Conservation (phyloP, 2,113 vertebrate genomes). For the Casuarius casuarius region DNA sequence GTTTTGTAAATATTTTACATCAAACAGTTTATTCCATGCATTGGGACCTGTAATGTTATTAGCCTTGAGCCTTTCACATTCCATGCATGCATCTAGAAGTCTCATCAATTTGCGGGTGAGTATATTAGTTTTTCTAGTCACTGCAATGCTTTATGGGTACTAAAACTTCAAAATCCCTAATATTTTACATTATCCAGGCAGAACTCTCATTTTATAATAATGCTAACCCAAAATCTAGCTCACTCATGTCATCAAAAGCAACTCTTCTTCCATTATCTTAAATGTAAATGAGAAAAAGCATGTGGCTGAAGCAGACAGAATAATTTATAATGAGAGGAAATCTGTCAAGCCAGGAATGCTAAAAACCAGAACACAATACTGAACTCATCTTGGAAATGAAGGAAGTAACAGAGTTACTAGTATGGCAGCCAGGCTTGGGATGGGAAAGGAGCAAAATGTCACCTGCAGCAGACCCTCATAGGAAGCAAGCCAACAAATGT, state of each 20-base stretch:
- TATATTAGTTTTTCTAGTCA: background rate
- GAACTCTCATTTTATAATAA: constrained; percentile 28
- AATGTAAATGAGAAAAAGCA: constrained; percentile 64
- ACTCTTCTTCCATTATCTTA: constrained; percentile 58
- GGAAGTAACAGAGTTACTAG: background rate
- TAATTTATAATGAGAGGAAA: constrained; percentile 58
- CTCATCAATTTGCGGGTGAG: background rate
- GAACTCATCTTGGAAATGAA: background rate
- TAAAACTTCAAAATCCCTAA: background rate
- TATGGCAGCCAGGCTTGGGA: background rate
- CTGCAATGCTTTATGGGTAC: background rate
- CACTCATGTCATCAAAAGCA: constrained; percentile 42
- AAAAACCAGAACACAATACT: background rate
- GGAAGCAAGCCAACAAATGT: background rate
- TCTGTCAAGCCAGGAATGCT: background rate
- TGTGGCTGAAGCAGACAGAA: constrained; percentile 38
- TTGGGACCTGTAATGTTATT: background rate
- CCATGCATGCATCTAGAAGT: background rate
- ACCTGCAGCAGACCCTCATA: background rate
- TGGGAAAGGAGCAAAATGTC: background rate
- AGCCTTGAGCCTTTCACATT: constrained; percentile 20
- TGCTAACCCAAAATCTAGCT: constrained; percentile 5
- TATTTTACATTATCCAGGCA: constrained; percentile 23
- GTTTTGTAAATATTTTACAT: background rate
- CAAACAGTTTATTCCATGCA: background rate